Evolutionary conservation across 2,113 vertebrate genomes (phyloP).

Genomic region (Tiliqua scincoides): DNA sequence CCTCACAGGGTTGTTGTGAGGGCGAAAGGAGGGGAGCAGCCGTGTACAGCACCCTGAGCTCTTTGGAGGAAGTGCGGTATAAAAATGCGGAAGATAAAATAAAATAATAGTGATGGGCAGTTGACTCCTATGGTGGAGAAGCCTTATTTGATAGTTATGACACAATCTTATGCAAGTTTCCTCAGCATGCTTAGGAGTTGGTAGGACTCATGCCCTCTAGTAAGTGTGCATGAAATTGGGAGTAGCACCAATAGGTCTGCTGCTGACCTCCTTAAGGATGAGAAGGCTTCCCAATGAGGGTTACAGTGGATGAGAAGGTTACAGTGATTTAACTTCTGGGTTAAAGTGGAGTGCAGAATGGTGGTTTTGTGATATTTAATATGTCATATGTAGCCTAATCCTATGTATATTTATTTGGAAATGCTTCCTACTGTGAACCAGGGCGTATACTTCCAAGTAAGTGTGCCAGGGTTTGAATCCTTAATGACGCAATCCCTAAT

Average conservation of each 20-base stretch:
- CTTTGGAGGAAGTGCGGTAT: too few species aligned
- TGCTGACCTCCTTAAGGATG: background rate
- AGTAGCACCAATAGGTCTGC: background rate
- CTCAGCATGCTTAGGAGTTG: background rate
- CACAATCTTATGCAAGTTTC: background rate
- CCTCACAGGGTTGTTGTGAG: too few species aligned
- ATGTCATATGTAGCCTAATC: background rate
- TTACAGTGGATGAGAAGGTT: background rate
- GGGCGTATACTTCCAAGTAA: background rate
- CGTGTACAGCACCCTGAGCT: too few species aligned
- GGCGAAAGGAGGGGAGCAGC: too few species aligned
- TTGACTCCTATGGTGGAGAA: background rate
- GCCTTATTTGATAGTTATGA: background rate
- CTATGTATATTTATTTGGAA: background rate
- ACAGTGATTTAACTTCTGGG: background rate
- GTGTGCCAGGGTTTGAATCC: background rate
- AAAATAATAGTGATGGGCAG: background rate
- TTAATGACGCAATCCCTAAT: background rate
- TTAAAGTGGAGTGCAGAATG: background rate
- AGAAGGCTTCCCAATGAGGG: background rate
- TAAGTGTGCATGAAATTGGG: background rate
- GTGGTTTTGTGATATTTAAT: background rate
- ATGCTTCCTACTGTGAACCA: too few species aligned
- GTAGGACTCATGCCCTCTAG: background rate
- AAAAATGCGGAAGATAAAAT: too few species aligned